Evolutionary conservation across 1,140 invertebrate genomes (phyloP), one percentile per base, ranked within the genome.

Genomic region (Pentalonia nigronervosa): DNA sequence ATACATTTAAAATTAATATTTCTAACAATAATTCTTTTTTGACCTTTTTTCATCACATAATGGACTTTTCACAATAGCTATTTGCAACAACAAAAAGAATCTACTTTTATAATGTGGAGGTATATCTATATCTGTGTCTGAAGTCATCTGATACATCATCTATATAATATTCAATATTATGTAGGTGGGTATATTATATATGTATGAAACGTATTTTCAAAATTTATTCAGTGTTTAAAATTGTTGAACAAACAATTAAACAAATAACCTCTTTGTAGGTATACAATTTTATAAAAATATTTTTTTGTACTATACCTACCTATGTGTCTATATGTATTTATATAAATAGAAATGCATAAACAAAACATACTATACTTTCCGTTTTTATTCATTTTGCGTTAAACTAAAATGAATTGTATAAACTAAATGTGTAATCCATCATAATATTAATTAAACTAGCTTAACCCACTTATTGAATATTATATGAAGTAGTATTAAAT

Each of bases 1-100:
- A 89, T 53, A 23, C 25, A 21, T 89, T 53, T 53, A 89, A 53
- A 89, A 36, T 89, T 89, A 53, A 89, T 53, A 89, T 87, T n/a
- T n/a, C 25, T 48, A 8, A 87, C 84, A 87, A 87, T 88, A 53
- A 20, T 34, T 36, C 9, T 17, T 50, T 89, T 89, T 89, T 53
- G 21, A 53, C 48, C n/a, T 89, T 89, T 89, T 21, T 53, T 30
- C n/a, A 53, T 89, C 30, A 53, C 11, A 89, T 36, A 53, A 84
- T 45, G 83, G 41, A 84, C 21, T 67, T n/a, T 67, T 30, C 60
- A n/a, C 25, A 84, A 84, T 45, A 41, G 21, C 34, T 84, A 41
- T 84, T 41, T 84, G 25, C 25, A 47, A n/a, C 30, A 47, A 87
- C 45, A 87, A n/a, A 48, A n/a, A 48, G 30, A 47, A 47, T 87